A percentile compares a stretch with the other conserved stretches of the same genome.
These are phyloP conservation scores for Planococcus citri DNA, from an alignment of 1,140 invertebrate genomes.

Conservation along the genomic window DNA sequence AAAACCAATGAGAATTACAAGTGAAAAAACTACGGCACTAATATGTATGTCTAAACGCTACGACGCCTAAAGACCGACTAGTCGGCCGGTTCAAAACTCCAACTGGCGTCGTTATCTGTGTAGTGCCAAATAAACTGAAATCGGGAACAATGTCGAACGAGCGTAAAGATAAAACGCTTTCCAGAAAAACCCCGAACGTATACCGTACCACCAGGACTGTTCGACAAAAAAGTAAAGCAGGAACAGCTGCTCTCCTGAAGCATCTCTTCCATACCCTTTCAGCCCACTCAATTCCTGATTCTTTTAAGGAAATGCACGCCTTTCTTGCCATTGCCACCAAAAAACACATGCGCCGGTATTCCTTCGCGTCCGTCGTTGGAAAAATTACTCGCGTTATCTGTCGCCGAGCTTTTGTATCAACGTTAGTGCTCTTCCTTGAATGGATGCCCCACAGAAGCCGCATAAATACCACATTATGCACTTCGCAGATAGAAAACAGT, in stretches of 20 bases:
- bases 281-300: conserved; percentile 2
- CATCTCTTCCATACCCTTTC: not conserved
- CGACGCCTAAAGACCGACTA: conserved; percentile 12
- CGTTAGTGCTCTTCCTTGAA: too few relatives aligned
- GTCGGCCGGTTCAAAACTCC: conserved; percentile 1
- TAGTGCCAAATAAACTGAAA: conserved; percentile 15
- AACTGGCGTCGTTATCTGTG: conserved; percentile 17
- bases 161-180: not conserved
- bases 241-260: not conserved
- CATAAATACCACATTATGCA: too few relatives aligned
- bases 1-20: not conserved
- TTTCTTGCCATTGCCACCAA: not conserved
- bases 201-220: not conserved
- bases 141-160: conserved; percentile 12
- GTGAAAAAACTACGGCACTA: conserved; percentile 13
- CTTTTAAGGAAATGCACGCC: conserved; percentile 6
- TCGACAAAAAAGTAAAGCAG: conserved; percentile 6
- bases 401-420: too few relatives aligned
- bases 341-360: not conserved
- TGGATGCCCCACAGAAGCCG: too few relatives aligned
- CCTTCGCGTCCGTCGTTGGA: not conserved
- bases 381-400: too few relatives aligned
- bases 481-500: too few relatives aligned
- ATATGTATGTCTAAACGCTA: conserved; percentile 5
- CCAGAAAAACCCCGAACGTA: conserved; percentile 1